A percentile compares a stretch with the other conserved stretches of the same genome.
phyloP scores from a whole-genome alignment of 2,888 invertebrate genomes.

The Vanessa cardui region DNA sequence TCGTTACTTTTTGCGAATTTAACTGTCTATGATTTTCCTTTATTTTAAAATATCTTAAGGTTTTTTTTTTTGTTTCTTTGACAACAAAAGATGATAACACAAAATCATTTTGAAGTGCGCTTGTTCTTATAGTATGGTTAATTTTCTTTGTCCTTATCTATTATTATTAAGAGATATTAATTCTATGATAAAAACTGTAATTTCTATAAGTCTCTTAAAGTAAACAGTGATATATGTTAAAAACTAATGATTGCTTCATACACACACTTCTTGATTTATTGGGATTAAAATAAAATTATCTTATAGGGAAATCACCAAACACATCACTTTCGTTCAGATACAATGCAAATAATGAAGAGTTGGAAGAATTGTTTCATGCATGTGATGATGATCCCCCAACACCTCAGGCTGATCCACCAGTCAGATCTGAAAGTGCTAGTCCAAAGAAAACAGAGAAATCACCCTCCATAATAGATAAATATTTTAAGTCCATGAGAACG shows the following conservation, averaged over 20 bases:
- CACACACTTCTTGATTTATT: not conserved
- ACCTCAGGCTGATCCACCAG: constrained; percentile 72
- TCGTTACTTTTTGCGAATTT: not conserved
- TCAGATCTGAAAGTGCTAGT: constrained; percentile 66
- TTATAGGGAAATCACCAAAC: constrained; percentile 72
- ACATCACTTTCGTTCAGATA: constrained; percentile 86
- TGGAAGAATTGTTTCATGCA: constrained; percentile 86
- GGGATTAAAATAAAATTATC: constrained; percentile 11
- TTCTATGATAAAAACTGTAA: not conserved
- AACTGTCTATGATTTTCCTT: not conserved
- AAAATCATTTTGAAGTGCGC: constrained; percentile 23
- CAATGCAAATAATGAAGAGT: constrained; percentile 89
- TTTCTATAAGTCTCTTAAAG: not conserved
- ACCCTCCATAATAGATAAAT: constrained; percentile 76
- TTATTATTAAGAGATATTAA: not conserved
- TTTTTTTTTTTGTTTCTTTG: constrained; percentile 53
- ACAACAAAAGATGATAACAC: constrained; percentile 63
- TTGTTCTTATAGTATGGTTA: constrained; percentile 18
- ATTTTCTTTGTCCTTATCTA: constrained; percentile 30
- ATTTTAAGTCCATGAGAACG: constrained; percentile 72
- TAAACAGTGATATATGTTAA: not conserved
- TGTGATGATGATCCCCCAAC: constrained; percentile 83
- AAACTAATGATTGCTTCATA: not conserved
- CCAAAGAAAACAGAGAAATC: constrained; percentile 75
- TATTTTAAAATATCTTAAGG: not conserved